A percentile compares a stretch with the other conserved stretches of the same genome.
phyloP scores from a whole-genome alignment of 2,113 vertebrate species.

The Scartelaos histophorus region DNA sequence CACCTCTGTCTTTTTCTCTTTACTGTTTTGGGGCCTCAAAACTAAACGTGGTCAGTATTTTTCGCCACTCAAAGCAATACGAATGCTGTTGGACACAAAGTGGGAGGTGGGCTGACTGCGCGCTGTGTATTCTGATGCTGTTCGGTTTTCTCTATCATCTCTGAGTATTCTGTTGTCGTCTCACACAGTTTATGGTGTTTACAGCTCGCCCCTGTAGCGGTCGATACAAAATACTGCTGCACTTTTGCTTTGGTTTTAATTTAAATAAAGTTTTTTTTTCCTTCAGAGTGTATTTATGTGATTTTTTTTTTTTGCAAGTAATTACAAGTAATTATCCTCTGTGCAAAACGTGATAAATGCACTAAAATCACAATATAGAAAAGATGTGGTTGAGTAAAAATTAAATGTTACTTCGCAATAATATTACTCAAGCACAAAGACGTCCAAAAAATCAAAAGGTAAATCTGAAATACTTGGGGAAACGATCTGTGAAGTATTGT shows the following conservation, averaged over 20 bases:
- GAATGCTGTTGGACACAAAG: not conserved
- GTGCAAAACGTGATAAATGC: too few relatives aligned
- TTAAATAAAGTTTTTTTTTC: constrained; percentile 76
- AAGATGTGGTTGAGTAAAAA: too few relatives aligned
- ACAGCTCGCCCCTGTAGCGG: constrained; percentile 9
- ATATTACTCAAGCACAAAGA: too few relatives aligned
- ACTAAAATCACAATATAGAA: too few relatives aligned
- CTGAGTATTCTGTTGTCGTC: constrained; percentile 40
- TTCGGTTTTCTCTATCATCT: constrained; percentile 22
- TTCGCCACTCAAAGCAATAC: constrained; percentile 29
- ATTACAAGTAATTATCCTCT: too few relatives aligned
- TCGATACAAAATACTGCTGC: constrained; percentile 48
- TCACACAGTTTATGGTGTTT: constrained; percentile 30
- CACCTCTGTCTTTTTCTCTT: not conserved
- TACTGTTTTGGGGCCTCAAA: not conserved
- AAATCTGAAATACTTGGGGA: too few relatives aligned
- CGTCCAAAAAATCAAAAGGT: too few relatives aligned
- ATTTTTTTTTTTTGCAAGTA: not conserved
- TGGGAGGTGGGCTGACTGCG: not conserved
- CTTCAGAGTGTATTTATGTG: constrained; percentile 16
- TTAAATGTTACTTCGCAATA: too few relatives aligned
- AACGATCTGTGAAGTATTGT: too few relatives aligned
- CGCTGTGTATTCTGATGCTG: constrained; percentile 5
- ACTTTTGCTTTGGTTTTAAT: constrained; percentile 71
- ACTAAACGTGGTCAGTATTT: constrained; percentile 20